A percentile compares a stretch with the other conserved stretches of the same genome.
These are phyloP conservation scores for Harpagus bidentatus DNA, from an alignment of 2,113 vertebrate species.

Conservation along the genomic window DNA sequence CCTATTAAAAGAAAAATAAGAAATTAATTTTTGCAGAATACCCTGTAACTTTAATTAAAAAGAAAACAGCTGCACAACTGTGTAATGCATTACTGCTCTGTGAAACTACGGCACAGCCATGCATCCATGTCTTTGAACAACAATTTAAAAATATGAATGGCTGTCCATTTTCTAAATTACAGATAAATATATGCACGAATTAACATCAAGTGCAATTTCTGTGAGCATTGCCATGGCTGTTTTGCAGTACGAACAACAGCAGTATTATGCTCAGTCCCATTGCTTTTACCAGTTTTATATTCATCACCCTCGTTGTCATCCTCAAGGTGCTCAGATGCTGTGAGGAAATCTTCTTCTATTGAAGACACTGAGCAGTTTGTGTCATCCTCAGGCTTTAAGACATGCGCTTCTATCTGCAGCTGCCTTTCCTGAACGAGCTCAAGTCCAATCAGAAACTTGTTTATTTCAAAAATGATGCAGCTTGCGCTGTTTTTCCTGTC, in stretches of 20 bases:
- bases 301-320: slow-evolving; percentile 90
- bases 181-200: neutral
- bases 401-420: slow-evolving; percentile 65
- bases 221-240: neutral
- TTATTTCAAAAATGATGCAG: slow-evolving; percentile 91
- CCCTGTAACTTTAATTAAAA: neutral
- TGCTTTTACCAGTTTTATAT: slow-evolving; percentile 79
- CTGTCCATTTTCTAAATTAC: neutral
- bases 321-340: slow-evolving; percentile 91
- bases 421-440: slow-evolving; percentile 87
- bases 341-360: slow-evolving; percentile 95
- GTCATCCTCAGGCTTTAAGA: slow-evolving; percentile 86
- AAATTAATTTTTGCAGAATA: neutral
- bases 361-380: slow-evolving; percentile 94
- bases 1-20: slow-evolving; percentile 50
- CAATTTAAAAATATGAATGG: neutral
- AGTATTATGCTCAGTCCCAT: neutral
- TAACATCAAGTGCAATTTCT: neutral
- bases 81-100: neutral
- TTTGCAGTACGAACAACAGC: neutral
- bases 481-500: slow-evolving; percentile 73
- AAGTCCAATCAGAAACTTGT: slow-evolving; percentile 93
- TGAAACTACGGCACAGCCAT: neutral
- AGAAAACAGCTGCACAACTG: neutral
- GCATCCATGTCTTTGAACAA: neutral